A percentile compares a stretch with the other conserved stretches of the same genome.
Conservation (phyloP, 2,888 invertebrate genomes). For the Plagiodera versicolora region DNA sequence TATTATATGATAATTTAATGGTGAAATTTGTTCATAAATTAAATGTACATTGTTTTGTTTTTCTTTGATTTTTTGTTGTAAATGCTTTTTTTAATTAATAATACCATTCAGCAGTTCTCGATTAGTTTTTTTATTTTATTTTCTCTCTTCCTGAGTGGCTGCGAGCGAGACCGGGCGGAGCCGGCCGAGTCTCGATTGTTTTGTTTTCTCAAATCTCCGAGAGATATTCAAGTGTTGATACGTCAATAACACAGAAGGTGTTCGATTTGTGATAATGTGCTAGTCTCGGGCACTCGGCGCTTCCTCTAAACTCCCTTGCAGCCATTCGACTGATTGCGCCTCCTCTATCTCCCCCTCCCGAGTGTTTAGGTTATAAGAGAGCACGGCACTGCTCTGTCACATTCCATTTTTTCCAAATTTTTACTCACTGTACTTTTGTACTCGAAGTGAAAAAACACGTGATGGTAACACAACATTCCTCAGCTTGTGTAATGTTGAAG, state of each 20-base stretch:
- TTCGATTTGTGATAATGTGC: neutral
- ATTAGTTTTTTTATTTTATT: constrained; percentile 55
- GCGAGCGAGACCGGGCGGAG: neutral
- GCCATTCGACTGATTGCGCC: constrained; percentile 34
- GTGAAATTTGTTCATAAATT: constrained; percentile 74
- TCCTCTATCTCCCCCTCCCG: constrained; percentile 28
- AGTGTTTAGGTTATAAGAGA: constrained; percentile 33
- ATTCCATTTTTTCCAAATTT: constrained; percentile 25
- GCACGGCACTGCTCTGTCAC: constrained; percentile 49
- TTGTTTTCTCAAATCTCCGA: neutral
- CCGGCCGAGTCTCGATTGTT: constrained; percentile 1
- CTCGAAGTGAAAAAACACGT: constrained; percentile 48
- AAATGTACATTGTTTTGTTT: constrained; percentile 77
- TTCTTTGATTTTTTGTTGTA: constrained; percentile 75
- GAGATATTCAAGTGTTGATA: neutral
- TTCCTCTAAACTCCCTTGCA: constrained; percentile 14
- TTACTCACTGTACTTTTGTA: constrained; percentile 43
- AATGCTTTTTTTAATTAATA: constrained; percentile 71
- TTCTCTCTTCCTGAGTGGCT: constrained; percentile 24
- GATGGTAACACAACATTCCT: constrained; percentile 48
- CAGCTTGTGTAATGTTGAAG: constrained; percentile 46
- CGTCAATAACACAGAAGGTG: neutral
- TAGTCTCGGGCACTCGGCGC: constrained; percentile 3
- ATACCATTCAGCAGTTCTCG: constrained; percentile 73
- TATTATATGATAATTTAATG: constrained; percentile 69